These are phyloP conservation scores for Rhagoletis pomonella DNA, from an alignment of 1,140 invertebrate species.

Conservation along the genomic window DNA sequence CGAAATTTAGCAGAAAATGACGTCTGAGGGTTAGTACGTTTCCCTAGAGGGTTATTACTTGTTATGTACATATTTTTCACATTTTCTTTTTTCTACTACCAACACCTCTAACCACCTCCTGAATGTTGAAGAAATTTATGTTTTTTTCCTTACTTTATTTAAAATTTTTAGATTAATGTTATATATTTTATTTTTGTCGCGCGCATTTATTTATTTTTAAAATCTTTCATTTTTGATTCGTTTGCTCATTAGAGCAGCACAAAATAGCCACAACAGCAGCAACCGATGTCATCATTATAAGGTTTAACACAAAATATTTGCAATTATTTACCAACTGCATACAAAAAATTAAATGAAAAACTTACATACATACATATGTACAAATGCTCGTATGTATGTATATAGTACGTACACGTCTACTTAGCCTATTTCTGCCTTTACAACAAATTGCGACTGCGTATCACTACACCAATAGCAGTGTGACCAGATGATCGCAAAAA, in stretches of 20 bases:
- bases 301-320: constrained; percentile 22
- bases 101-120: neutral
- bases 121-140: neutral
- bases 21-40: too few species aligned
- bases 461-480: neutral
- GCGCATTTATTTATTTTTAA: constrained; percentile 33
- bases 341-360: neutral
- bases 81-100: neutral
- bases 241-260: constrained; percentile 30
- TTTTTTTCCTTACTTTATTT: neutral
- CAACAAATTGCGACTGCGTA: neutral
- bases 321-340: neutral
- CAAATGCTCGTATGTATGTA: neutral
- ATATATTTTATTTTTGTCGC: neutral
- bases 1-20: too few species aligned
- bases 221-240: constrained; percentile 17
- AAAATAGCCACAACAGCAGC: constrained; percentile 12
- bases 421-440: constrained; percentile 15
- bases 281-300: constrained; percentile 39
- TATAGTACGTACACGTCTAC: neutral
- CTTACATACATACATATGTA: neutral
- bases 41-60: too few species aligned
- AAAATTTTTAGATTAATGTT: neutral
- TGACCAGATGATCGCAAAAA: too few species aligned
- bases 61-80: neutral